Conservation (phyloP, 53 echinoderm and acorn worm species). For the Holothuria scabra region DNA sequence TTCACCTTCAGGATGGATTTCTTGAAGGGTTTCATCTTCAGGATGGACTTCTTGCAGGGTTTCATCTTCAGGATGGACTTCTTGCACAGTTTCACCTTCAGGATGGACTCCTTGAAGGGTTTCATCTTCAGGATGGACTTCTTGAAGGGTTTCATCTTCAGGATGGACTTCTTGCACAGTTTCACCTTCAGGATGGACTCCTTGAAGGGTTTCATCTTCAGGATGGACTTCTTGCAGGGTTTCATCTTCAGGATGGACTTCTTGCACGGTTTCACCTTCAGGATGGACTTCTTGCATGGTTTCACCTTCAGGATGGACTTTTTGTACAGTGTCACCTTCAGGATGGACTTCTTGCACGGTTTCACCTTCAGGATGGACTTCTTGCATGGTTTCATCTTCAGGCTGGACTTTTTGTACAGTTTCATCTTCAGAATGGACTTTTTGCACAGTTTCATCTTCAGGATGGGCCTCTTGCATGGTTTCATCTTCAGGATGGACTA, state of each 20-base stretch:
- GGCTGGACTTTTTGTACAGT: background rate
- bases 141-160: background rate
- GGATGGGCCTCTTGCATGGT: background rate
- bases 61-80: background rate
- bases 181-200: too few species aligned
- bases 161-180: background rate
- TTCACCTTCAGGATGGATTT: too few species aligned
- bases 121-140: background rate
- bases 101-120: too few species aligned
- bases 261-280: background rate
- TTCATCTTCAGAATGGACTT: too few species aligned
- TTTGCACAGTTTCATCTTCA: background rate
- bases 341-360: too few species aligned
- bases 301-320: background rate
- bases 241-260: too few species aligned
- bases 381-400: background rate
- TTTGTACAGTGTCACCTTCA: slow-evolving; percentile 2
- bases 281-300: background rate
- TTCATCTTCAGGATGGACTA: background rate
- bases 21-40: background rate
- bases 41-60: background rate
- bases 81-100: background rate
- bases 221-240: background rate
- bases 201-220: background rate
- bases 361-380: background rate